phyloP scores from a whole-genome alignment of 2,888 invertebrate genomes.

The Chloromyia formosa region DNA sequence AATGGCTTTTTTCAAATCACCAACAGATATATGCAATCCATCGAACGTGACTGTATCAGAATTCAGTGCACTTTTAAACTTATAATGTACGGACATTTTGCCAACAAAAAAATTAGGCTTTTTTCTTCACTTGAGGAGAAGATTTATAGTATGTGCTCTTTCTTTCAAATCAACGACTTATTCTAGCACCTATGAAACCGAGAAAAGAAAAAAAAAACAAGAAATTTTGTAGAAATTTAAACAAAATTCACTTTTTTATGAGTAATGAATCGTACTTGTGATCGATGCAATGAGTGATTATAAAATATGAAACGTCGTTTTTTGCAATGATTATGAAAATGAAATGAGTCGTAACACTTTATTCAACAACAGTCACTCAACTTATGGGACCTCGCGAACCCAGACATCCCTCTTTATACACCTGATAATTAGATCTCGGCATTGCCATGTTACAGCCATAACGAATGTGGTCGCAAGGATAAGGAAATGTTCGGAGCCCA shows the following conservation, averaged over 20 bases:
- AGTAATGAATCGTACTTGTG: not conserved
- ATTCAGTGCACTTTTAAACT: constrained; percentile 96
- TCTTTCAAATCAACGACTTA: constrained; percentile 27
- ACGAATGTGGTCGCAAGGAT: too few relatives aligned
- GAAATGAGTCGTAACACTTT: too few relatives aligned
- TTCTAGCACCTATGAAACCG: constrained; percentile 32
- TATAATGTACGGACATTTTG: constrained; percentile 95
- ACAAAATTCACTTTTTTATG: constrained; percentile 6
- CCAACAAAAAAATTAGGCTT: not conserved
- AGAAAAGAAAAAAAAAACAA: constrained; percentile 29
- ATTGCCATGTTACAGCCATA: too few relatives aligned
- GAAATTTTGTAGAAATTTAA: constrained; percentile 19
- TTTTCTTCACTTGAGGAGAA: constrained; percentile 26
- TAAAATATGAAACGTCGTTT: not conserved
- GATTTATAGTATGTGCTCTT: constrained; percentile 27
- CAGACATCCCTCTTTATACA: too few relatives aligned
- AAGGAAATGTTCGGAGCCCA: too few relatives aligned
- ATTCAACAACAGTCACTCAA: too few relatives aligned
- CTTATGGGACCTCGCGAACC: too few relatives aligned
- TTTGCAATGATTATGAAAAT: not conserved
- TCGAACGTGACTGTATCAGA: constrained; percentile 97
- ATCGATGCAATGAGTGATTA: not conserved
- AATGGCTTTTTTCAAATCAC: constrained; percentile 94
- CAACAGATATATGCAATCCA: constrained; percentile 94
- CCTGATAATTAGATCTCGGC: too few relatives aligned